Base-by-base conservation (phyloP, 2,888 invertebrate genomes). In the Stenodera caucasica region DNA sequence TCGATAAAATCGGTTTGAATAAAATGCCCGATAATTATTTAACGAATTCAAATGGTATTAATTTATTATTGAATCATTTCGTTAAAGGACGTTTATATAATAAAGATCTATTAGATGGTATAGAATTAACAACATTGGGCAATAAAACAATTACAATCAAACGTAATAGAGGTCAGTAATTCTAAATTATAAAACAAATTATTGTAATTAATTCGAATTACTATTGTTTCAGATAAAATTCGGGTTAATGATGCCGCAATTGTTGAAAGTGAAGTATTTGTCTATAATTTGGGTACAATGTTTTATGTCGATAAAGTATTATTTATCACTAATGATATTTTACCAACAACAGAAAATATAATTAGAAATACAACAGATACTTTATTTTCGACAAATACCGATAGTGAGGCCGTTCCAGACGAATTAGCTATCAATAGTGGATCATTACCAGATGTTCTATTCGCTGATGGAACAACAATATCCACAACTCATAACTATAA, bases 251-350 rank as follows among this genome's bases (percentile, higher is more conserved):
- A 84, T 64, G 85, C 85, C 12, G 81, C 82, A 66, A 84, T 86
- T 40, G 82, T 85, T 18, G 85, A 86, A 74, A 84, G 84, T 69
- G 86, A 87, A 76, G 83, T 86, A 21, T 87, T 86, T 71, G 86
- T 87, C 37, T 87, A 87, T 75, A 87, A 87, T 74, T 75, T 87
- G 67, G 87, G 87, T 50, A 87, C 86, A 60, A 86, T 87, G 85
- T 86, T 85, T 75, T 86, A 84, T 71, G 82, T 87, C 60, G 84
- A 86, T 70, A 83, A 84, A 68, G 82, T 87, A 58, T 77, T 87
- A 7, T 86, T 85, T 72, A 79, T 81, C 6, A 75, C 69, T 30
- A 64, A 68, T 12, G 77, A 74, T 45, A 70, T 69, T 50, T 60
- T 75, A 49, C 72, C 74, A 30, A 72, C 72, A n/a, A 64, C 67